Percentiles rank a stretch among this genome's conserved stretches.
phyloP scores from a whole-genome alignment of 2,888 invertebrate species.

The Theristus sp. region DNA sequence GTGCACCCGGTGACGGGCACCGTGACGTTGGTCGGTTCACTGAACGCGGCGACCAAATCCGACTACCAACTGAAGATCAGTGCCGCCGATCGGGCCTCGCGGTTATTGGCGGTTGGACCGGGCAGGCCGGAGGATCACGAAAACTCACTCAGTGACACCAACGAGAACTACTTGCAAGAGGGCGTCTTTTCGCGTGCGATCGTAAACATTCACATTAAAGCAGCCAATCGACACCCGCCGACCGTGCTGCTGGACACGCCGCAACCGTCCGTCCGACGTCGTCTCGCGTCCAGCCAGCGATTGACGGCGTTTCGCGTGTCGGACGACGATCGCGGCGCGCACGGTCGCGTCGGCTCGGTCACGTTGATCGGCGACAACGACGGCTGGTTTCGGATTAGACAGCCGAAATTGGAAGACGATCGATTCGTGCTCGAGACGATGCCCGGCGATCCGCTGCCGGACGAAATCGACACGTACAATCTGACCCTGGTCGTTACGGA shows the following conservation, averaged over 20 bases:
- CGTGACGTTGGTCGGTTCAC: slow-evolving; percentile 57
- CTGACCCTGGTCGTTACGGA: slow-evolving; percentile 21
- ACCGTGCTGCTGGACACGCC: slow-evolving; percentile 42
- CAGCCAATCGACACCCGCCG: slow-evolving; percentile 67
- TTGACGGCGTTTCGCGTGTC: not conserved
- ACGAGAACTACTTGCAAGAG: too few relatives aligned
- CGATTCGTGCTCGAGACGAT: not conserved
- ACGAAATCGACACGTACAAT: not conserved
- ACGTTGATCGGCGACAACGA: slow-evolving; percentile 32
- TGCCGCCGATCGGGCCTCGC: slow-evolving; percentile 62
- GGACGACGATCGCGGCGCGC: slow-evolving; percentile 53
- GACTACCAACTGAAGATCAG: slow-evolving; percentile 56
- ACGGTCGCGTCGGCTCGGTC: slow-evolving; percentile 59
- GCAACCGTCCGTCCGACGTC: slow-evolving; percentile 46
- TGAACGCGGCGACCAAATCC: slow-evolving; percentile 28
- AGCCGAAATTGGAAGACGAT: not conserved
- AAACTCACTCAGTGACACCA: too few relatives aligned
- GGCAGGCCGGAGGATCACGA: not conserved
- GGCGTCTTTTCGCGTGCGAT: slow-evolving; percentile 4
- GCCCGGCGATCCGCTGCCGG: not conserved
- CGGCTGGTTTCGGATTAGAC: not conserved
- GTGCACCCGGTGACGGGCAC: slow-evolving; percentile 81
- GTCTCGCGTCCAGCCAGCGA: slow-evolving; percentile 33
- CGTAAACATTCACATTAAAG: slow-evolving; percentile 46
- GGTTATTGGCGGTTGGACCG: slow-evolving; percentile 29